Conservation (phyloP, 2,888 invertebrate species). For the Mesoligia furuncula region DNA sequence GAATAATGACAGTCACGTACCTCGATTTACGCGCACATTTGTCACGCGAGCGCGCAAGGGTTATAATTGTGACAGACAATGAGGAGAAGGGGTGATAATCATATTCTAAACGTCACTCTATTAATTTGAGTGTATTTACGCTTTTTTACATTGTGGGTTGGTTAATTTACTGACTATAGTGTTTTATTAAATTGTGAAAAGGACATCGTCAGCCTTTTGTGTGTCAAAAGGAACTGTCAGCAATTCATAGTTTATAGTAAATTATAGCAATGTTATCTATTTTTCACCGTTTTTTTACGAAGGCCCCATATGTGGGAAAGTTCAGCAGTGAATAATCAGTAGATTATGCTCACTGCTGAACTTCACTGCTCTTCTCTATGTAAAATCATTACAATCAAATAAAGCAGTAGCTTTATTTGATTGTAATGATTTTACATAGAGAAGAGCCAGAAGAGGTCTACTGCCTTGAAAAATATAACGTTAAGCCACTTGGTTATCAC, state of each 20-base stretch:
- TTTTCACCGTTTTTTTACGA: background rate
- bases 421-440: background rate
- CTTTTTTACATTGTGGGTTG: slow-evolving; percentile 42
- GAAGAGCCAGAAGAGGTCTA: background rate
- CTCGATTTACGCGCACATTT: slow-evolving; percentile 64
- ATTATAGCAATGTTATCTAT: background rate
- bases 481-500: no score
- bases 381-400: no score
- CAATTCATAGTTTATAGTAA: background rate
- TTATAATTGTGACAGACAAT: slow-evolving; percentile 81
- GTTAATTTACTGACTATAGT: slow-evolving; percentile 12
- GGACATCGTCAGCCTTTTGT: background rate
- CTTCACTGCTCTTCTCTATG: no score
- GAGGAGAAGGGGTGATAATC: slow-evolving; percentile 80
- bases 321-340: background rate
- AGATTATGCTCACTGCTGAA: no score
- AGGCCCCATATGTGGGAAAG: background rate
- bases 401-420: background rate
- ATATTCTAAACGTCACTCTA: slow-evolving; percentile 74
- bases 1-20: slow-evolving; percentile 69
- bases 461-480: background rate
- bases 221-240: background rate
- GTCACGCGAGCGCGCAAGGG: slow-evolving; percentile 71
- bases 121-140: slow-evolving; percentile 52
- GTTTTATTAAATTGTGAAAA: background rate